These are phyloP conservation scores for Hirtodrosophila trivittata DNA, from an alignment of 2,888 invertebrate genomes.

Conservation along the genomic window DNA sequence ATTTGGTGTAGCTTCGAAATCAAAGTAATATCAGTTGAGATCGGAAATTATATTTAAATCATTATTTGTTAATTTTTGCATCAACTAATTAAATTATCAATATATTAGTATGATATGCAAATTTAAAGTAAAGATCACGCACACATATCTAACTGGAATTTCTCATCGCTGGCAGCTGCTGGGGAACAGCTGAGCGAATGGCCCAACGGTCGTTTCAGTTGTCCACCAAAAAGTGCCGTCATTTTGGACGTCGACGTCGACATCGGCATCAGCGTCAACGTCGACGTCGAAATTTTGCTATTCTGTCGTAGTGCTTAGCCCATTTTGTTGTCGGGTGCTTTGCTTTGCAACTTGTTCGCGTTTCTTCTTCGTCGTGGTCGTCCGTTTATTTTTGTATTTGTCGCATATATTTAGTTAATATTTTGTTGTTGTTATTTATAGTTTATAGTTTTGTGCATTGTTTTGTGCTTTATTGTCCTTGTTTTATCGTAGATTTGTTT, in stretches of 20 bases:
- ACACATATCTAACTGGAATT: slow-evolving; percentile 29
- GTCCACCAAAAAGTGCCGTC: slow-evolving; percentile 40
- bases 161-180: slow-evolving; percentile 27
- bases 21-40: too few species aligned
- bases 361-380: slow-evolving; percentile 31
- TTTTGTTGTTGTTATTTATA: slow-evolving; percentile 72
- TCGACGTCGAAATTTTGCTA: slow-evolving; percentile 18
- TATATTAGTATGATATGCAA: too few species aligned
- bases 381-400: slow-evolving; percentile 69
- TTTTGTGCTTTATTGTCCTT: slow-evolving; percentile 39
- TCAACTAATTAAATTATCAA: too few species aligned
- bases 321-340: slow-evolving; percentile 65
- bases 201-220: slow-evolving; percentile 42
- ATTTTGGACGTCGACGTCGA: slow-evolving; percentile 22
- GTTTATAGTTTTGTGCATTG: slow-evolving; percentile 53
- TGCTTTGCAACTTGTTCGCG: slow-evolving; percentile 46
- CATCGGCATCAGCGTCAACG: slow-evolving; percentile 11
- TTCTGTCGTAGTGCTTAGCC: slow-evolving; percentile 41
- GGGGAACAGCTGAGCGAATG: slow-evolving; percentile 42
- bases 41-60: too few species aligned
- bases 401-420: slow-evolving; percentile 71
- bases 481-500: slow-evolving; percentile 1
- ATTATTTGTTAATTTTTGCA: too few species aligned
- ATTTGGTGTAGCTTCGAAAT: too few species aligned
- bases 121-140: slow-evolving; percentile 33